A percentile compares a stretch with the other conserved stretches of the same genome.
Evolutionary conservation across 1,140 invertebrate species (phyloP).

Genomic region (Sminthurides bifidus): DNA sequence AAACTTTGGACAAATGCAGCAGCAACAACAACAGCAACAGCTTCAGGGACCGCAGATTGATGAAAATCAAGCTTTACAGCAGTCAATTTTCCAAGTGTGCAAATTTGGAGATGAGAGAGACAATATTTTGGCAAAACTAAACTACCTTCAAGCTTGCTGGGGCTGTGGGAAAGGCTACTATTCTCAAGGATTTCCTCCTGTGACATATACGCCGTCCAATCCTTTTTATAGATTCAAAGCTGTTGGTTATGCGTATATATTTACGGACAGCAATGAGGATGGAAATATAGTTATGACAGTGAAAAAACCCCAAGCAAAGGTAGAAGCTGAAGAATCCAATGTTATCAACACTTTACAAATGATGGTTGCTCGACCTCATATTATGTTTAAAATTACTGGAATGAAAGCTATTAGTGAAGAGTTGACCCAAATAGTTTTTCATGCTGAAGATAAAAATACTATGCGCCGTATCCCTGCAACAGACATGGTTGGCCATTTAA

Average conservation of each 20-base stretch:
- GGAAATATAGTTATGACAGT: conserved; percentile 20
- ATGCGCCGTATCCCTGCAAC: conserved; percentile 60
- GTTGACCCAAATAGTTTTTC: conserved; percentile 6
- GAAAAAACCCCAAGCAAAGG: conserved; percentile 20
- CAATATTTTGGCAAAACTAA: conserved; percentile 81
- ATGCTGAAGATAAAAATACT: conserved; percentile 33
- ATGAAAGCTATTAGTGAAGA: conserved; percentile 19
- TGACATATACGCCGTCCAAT: conserved; percentile 78
- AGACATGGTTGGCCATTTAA: conserved; percentile 56
- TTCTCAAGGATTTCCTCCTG: conserved; percentile 52
- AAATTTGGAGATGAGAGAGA: conserved; percentile 88
- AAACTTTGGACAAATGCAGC: conserved; percentile 17
- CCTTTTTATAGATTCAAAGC: conserved; percentile 85
- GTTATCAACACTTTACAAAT: conserved; percentile 18
- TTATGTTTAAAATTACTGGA: conserved; percentile 26
- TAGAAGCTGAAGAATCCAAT: conserved; percentile 19
- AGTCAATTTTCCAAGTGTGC: conserved; percentile 67
- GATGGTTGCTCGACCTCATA: conserved; percentile 23
- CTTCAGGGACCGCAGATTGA: conserved; percentile 48
- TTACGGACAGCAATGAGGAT: conserved; percentile 27
- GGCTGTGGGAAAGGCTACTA: conserved; percentile 74
- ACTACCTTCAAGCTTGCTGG: conserved; percentile 86
- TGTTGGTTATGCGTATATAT: conserved; percentile 43
- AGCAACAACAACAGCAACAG: conserved; percentile 35
- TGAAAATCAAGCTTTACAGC: conserved; percentile 49